These are phyloP conservation scores for Phytoseiulus persimilis DNA, from an alignment of 2,888 invertebrate genomes.

Conservation along the genomic window DNA sequence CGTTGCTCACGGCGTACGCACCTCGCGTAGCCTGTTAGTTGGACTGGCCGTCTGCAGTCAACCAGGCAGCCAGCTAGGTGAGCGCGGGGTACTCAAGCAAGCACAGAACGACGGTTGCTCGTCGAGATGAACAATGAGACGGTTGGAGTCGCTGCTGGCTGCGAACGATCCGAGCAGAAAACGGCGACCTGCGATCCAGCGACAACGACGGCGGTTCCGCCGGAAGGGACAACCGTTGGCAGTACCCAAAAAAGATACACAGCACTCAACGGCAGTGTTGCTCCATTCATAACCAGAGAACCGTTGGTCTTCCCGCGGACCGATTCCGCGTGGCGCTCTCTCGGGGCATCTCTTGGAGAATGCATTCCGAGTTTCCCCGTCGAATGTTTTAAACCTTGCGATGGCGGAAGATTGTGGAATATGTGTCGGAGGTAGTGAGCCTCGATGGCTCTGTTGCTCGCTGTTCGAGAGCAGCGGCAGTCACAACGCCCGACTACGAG, in stretches of 20 bases:
- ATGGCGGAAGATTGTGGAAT: too few species aligned
- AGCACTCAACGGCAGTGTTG: neutral
- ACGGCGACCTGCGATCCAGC: neutral
- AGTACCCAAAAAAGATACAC: neutral
- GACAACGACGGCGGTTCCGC: neutral
- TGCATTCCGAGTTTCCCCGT: too few species aligned
- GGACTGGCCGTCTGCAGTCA: too few species aligned
- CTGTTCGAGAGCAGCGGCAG: neutral
- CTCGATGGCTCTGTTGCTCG: too few species aligned
- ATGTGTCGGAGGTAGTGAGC: too few species aligned
- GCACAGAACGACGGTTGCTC: neutral
- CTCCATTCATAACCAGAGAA: neutral
- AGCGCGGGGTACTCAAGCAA: neutral
- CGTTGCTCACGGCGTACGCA: neutral
- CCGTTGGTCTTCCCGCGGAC: neutral
- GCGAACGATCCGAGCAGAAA: neutral
- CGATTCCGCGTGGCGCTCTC: neutral
- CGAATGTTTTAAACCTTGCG: too few species aligned
- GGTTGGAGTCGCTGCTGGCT: neutral
- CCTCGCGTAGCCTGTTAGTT: neutral
- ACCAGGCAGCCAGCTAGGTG: neutral
- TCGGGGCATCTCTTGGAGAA: neutral
- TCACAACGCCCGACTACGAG: neutral
- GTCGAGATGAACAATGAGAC: conserved; percentile 5
- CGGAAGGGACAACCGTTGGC: neutral